Conservation (phyloP, 2,888 invertebrate species). For the Cheilosia urbana region DNA sequence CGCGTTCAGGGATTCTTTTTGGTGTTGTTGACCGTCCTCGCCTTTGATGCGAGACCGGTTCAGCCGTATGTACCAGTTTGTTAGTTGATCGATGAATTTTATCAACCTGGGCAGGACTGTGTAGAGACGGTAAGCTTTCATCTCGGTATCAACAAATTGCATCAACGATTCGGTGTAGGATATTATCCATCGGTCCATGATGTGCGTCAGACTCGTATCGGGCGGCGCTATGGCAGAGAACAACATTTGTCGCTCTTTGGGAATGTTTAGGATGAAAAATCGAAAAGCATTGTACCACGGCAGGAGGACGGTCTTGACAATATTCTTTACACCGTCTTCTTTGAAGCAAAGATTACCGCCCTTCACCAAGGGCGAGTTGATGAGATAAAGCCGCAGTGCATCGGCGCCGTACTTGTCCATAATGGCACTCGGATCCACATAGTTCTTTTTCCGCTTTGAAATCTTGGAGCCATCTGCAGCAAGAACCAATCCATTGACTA, state of each 20-base stretch:
- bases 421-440: slow-evolving; percentile 95
- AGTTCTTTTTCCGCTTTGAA: slow-evolving; percentile 98
- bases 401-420: slow-evolving; percentile 96
- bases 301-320: slow-evolving; percentile 96
- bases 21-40: slow-evolving; percentile 81
- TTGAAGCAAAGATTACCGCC: slow-evolving; percentile 97
- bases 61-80: slow-evolving; percentile 98
- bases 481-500: slow-evolving; percentile 95
- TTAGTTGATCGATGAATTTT: slow-evolving; percentile 96
- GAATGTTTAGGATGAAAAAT: slow-evolving; percentile 52
- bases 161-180: slow-evolving; percentile 96
- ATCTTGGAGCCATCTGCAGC: slow-evolving; percentile 98
- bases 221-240: slow-evolving; percentile 83
- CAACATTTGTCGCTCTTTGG: slow-evolving; percentile 76
- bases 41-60: slow-evolving; percentile 93
- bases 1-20: slow-evolving; percentile 25
- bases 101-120: slow-evolving; percentile 95
- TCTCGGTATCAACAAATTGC: slow-evolving; percentile 93
- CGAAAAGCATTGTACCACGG: slow-evolving; percentile 92
- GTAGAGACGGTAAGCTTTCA: slow-evolving; percentile 95
- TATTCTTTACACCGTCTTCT: slow-evolving; percentile 96
- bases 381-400: slow-evolving; percentile 95
- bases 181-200: slow-evolving; percentile 98
- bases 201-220: slow-evolving; percentile 83
- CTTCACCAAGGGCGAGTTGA: slow-evolving; percentile 97